These are phyloP conservation scores for Cabera pusaria DNA, from an alignment of 2,888 invertebrate genomes.

Conservation along the genomic window DNA sequence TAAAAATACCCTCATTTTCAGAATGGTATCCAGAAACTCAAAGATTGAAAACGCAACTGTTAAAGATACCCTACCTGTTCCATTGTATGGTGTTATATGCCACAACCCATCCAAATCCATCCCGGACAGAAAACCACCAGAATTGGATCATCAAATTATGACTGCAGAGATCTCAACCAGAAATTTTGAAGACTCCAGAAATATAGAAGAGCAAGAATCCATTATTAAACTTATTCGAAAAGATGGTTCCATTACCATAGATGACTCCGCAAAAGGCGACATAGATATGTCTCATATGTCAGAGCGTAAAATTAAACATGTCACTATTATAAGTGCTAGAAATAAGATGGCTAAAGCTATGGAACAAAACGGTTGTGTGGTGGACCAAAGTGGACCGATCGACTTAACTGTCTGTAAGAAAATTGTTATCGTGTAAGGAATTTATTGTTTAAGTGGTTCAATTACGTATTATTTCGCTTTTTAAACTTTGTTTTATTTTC, in stretches of 20 bases:
- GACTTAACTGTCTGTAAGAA: slow-evolving; percentile 8
- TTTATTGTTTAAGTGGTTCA: too few relatives aligned
- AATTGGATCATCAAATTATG: too few relatives aligned
- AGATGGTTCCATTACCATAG: too few relatives aligned
- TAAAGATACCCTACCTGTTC: slow-evolving; percentile 33
- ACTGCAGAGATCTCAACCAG: slow-evolving; percentile 3
- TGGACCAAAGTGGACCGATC: slow-evolving; percentile 6
- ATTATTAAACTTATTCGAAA: too few relatives aligned
- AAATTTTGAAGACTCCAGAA: neutral
- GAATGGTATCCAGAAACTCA: slow-evolving; percentile 12
- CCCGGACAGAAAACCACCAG: slow-evolving; percentile 6
- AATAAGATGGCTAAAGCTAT: too few relatives aligned
- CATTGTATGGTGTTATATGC: slow-evolving; percentile 57
- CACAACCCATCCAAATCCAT: slow-evolving; percentile 37
- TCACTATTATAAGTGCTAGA: neutral
- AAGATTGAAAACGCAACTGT: slow-evolving; percentile 4
- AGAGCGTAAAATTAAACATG: too few relatives aligned
- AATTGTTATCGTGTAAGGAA: slow-evolving; percentile 2
- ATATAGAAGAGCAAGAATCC: neutral
- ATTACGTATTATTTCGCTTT: too few relatives aligned
- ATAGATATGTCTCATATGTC: too few relatives aligned
- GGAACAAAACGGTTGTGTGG: too few relatives aligned
- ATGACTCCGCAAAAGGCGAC: neutral
- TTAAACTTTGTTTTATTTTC: too few relatives aligned
- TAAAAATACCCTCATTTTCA: slow-evolving; percentile 3